A percentile compares a stretch with the other conserved stretches of the same genome.
These are phyloP conservation scores for Crematogaster levior DNA, from an alignment of 2,888 invertebrate genomes.

Conservation along the genomic window DNA sequence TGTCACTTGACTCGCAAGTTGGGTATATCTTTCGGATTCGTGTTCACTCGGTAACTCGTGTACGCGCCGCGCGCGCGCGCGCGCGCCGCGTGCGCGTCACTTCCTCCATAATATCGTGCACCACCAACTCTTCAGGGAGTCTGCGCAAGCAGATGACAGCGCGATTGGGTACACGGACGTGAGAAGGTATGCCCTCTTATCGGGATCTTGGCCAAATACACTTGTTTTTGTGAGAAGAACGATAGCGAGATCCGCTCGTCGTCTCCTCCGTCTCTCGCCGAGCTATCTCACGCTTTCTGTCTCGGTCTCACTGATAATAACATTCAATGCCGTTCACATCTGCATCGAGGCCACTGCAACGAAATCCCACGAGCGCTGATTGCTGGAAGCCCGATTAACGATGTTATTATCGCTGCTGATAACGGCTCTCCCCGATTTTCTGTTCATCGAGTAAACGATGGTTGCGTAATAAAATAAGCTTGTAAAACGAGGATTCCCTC, in stretches of 20 bases:
- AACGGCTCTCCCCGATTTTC: slow-evolving; percentile 1
- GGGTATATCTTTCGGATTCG: slow-evolving; percentile 15
- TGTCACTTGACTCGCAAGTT: not conserved
- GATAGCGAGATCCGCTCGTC: slow-evolving; percentile 41
- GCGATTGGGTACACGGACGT: not conserved
- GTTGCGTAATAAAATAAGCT: not conserved
- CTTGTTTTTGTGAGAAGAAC: slow-evolving; percentile 69
- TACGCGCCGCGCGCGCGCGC: not conserved
- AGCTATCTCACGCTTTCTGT: slow-evolving; percentile 4
- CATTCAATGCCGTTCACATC: slow-evolving; percentile 22
- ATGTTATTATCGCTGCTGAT: slow-evolving; percentile 27
- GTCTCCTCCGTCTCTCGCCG: slow-evolving; percentile 10
- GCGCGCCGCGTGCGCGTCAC: not conserved
- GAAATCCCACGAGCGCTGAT: slow-evolving; percentile 51
- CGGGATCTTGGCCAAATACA: slow-evolving; percentile 74
- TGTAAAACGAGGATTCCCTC: not conserved
- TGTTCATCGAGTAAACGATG: not conserved
- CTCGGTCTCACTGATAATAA: slow-evolving; percentile 41
- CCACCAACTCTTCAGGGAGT: slow-evolving; percentile 12
- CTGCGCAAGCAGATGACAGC: not conserved
- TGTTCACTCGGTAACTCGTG: slow-evolving; percentile 7
- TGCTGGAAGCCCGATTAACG: not conserved
- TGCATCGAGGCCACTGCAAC: slow-evolving; percentile 41
- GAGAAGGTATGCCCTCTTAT: slow-evolving; percentile 63
- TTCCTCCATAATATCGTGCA: slow-evolving; percentile 32